Base-by-base conservation (phyloP, 1,140 invertebrate genomes). In the Pinna nobilis region DNA sequence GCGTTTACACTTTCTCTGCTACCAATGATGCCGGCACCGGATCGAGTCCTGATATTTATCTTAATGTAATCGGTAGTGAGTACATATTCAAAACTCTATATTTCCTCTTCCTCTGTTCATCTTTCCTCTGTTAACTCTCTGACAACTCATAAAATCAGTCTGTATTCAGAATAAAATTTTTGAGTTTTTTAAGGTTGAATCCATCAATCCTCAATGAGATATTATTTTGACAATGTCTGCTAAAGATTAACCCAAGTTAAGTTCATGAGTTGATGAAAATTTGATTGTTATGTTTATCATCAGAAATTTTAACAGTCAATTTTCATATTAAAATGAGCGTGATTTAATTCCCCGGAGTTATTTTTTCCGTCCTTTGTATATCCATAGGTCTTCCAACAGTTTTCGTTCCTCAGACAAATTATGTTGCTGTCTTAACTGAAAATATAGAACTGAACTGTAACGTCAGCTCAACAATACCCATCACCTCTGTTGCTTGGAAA, bases 51-150 rank as follows among this genome's bases (percentile, higher is more conserved):
- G 25, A 28, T 5, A 69, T 64, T 9, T 20, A 35, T 15, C 65
- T 74, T 4, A 23, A 25, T 28, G 50, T 74, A 3, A 20, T 50
- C 30, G 65, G 72, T 65, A 66, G 72, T 74, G 50, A 65, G 70
- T 60, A 55, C 7, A 50, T 28, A 50, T n/a, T n/a, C n/a, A n/a
- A n/a, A n/a, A n/a, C n/a, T n/a, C n/a, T n/a, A n/a, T n/a, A n/a
- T n/a, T n/a, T n/a, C n/a, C n/a, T n/a, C n/a, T n/a, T n/a, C n/a
- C n/a, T n/a, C n/a, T n/a, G n/a, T n/a, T n/a, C n/a, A n/a, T n/a
- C n/a, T n/a, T n/a, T n/a, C n/a, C n/a, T n/a, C n/a, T n/a, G n/a
- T n/a, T n/a, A n/a, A n/a, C n/a, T n/a, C n/a, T n/a, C n/a, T n/a
- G n/a, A n/a, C n/a, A n/a, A n/a, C n/a, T n/a, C n/a, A n/a, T n/a